Base-by-base conservation (phyloP, 64 coral and sea anemone species). In the Stichodactyla helianthus region DNA sequence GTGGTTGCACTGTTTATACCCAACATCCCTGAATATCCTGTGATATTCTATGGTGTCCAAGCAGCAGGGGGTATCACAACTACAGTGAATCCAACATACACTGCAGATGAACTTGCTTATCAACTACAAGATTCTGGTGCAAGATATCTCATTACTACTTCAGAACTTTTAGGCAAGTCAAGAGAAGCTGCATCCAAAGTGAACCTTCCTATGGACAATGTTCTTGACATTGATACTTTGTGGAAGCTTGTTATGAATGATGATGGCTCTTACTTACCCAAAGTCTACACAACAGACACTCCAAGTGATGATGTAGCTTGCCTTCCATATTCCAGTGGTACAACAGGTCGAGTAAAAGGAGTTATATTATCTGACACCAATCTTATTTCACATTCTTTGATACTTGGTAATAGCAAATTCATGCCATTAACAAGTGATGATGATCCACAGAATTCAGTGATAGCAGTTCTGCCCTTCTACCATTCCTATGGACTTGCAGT, bases 271-370 rank as follows among this genome's bases (percentile, higher is more conserved):
- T 82, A 55, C 7, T 91, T 98, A 68, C 89, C 91, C 27, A 61
- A 74, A 31, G 62, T 82, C 62, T 17, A 88, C 74, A 86, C 64
- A 55, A 91, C 92, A 35, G 85, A 91, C 25, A 90, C 87, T 51
- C 92, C 95, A 35, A 91, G 88, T 52, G 83, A 98, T 26, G 92
- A 93, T 53, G 15, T 93, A 18, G 53, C 71, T 19, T 85, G 88
- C 59, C 70, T 97, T 23, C 95, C 92, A 53, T 93, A 93, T 60
- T 97, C 95, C 15, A 97, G 95, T 62, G 95, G 95, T 13, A 97
- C 95, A 22, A 97, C 95, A 13, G 95, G 95, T 53, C 4, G 89
- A 8, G 78, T 89, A 31, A 97, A 97, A 67, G 95, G 95, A 26
- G 95, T 97, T 0, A 91, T 97, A 82, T 44, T 93, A 18, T 28